Evolutionary conservation across 2,797 vertebrate genomes (phyloP), one percentile per base, ranked within the genome.

Genomic region (Sebastes trivittatus): DNA sequence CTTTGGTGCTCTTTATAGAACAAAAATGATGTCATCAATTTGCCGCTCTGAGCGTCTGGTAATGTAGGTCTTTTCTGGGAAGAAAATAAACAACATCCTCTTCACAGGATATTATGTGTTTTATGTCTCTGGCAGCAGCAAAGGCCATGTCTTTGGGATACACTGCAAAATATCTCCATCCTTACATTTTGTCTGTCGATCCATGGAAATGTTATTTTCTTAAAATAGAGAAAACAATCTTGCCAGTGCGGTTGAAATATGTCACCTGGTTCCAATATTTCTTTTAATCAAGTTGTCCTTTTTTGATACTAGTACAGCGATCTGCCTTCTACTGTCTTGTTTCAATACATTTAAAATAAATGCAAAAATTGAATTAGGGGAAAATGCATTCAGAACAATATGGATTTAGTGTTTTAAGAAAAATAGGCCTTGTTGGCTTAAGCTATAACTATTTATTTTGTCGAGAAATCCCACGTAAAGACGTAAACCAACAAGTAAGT

Each of bases 181-280:
- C 27, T 56, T 54, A 79, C 56, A 77, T 61, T 80, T 78, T 75
- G 2, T 54, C 11, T 58, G 29, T 29, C 62, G 52, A 87, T 78
- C 56, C 66, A 46, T 79, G 42, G 61, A 80, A 83, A 82, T 75
- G 14, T 6, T 46, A 36, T 82, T 87, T 83, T 69, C 61, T 79
- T 78, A 56, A 72, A 83, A 84, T 22, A 38, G 14, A 64, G 22
- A 79, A 76, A 52, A 81, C 14, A 49, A 23, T 60, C 20, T 68
- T 68, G 54, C 55, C 59, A 7, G 13, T 16, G 9, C 7, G 46
- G 27, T 80, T 62, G 18, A 3, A 69, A 30, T 56, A 46, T 64
- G 72, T 69, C 62, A 80, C 49, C 22, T 83, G 71, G 69, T 86
- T 85, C 66, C 29, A 80, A 74, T 82, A 80, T 77, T 75, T 75